Evolutionary conservation across 2,797 vertebrate species (phyloP).

Genomic region (Lates japonicus): DNA sequence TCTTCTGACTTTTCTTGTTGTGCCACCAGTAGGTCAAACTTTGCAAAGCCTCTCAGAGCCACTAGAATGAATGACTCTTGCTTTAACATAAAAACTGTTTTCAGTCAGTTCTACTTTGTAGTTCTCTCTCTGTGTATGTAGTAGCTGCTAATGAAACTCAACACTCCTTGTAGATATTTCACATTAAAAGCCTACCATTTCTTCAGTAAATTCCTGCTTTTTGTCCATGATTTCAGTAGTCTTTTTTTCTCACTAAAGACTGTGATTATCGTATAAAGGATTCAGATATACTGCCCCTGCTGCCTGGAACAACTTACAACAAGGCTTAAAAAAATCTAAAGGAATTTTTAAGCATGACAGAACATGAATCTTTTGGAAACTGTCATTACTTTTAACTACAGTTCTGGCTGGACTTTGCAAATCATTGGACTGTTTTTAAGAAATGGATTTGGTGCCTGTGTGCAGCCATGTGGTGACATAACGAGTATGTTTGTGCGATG

Average conservation of each 20-base stretch:
- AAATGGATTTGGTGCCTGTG: conserved; percentile 59
- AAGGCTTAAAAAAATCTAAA: conserved; percentile 32
- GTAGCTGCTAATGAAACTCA: neutral
- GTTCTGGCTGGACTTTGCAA: conserved; percentile 46
- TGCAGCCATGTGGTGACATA: conserved; percentile 61
- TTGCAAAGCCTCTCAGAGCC: neutral
- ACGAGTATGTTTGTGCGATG: conserved; percentile 61
- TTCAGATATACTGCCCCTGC: conserved; percentile 12
- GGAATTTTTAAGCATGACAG: conserved; percentile 20
- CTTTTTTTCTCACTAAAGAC: neutral
- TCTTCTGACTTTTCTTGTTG: neutral
- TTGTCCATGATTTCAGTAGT: neutral
- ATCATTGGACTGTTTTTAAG: conserved; percentile 57
- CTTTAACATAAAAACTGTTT: neutral
- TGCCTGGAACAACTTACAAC: conserved; percentile 15
- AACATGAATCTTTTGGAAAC: conserved; percentile 44
- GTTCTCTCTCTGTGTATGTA: neutral
- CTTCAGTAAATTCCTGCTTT: neutral
- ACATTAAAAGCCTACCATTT: conserved; percentile 8
- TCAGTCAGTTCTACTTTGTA: neutral
- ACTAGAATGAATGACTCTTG: no score
- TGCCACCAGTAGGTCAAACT: neutral
- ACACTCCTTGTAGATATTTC: neutral
- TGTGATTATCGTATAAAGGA: conserved; percentile 10
- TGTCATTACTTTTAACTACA: conserved; percentile 57